Evolutionary conservation across 1,140 invertebrate genomes (phyloP).

Genomic region (Heterodera carotae): DNA sequence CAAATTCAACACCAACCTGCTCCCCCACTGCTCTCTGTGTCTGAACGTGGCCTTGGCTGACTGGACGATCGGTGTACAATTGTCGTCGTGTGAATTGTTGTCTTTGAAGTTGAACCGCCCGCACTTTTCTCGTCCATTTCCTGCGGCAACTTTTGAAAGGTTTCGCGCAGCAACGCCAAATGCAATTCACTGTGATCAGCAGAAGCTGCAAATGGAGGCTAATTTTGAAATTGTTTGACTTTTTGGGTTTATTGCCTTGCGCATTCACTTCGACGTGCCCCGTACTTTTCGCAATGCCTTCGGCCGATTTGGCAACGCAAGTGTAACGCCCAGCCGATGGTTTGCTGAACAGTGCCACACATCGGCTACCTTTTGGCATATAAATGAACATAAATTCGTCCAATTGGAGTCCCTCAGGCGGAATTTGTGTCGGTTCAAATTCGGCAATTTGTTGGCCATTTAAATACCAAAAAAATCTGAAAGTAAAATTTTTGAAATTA

Average conservation of each 20-base stretch:
- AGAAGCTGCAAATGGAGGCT: neutral
- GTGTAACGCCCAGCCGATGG: conserved; percentile 48
- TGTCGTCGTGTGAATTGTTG: conserved; percentile 42
- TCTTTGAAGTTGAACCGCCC: conserved; percentile 35
- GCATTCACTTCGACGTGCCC: conserved; percentile 57
- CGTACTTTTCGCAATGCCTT: conserved; percentile 55
- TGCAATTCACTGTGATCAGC: conserved; percentile 15
- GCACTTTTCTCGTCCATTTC: neutral
- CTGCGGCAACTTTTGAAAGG: neutral
- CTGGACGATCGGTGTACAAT: conserved; percentile 42
- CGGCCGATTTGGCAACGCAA: conserved; percentile 60
- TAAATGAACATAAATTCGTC: conserved; percentile 50
- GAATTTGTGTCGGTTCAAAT: conserved; percentile 16
- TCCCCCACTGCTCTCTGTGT: conserved; percentile 15
- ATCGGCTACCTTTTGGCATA: conserved; percentile 55
- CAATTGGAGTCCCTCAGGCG: conserved; percentile 14
- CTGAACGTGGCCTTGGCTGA: conserved; percentile 34
- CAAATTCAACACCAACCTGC: neutral
- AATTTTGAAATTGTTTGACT: neutral
- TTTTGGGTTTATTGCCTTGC: conserved; percentile 39
- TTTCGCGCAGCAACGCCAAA: neutral
- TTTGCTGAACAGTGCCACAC: conserved; percentile 57
- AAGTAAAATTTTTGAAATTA: conserved; percentile 22
- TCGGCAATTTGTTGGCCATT: conserved; percentile 49
- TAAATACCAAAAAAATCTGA: conserved; percentile 60